Base-by-base conservation (phyloP, 2,888 invertebrate genomes). In the Lapara coniferarum region DNA sequence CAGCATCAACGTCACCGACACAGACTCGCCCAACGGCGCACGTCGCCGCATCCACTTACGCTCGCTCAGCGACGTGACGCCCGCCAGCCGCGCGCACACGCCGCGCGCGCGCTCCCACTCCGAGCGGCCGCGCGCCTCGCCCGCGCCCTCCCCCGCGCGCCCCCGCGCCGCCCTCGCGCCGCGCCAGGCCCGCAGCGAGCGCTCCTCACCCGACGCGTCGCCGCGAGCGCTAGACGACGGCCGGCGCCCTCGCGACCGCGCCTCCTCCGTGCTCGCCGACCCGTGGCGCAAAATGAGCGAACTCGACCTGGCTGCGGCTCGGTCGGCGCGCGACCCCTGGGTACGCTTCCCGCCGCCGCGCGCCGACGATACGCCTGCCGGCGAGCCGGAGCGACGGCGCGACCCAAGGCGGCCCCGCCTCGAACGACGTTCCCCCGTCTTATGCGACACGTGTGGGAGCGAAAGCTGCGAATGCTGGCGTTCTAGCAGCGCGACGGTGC, bases 11-110 rank as follows among this genome's bases (percentile, higher is more conserved):
- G 89, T 94, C 71, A 93, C 92, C 37, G 88, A 91, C 79, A 81
- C 91, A 70, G 88, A 94, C 81, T 90, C 94, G 82, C 82, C 93
- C 76, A 69, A 84, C 79, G 78, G 90, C 83, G 85, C 79, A 74
- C 90, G 91, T 7, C 90, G 90, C n/a, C 91, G 92, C 69, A 79
- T 87, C 63, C 94, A 94, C 84, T 81, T 92, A 85, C 86, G 95
- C 79, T 90, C 91, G 77, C 86, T 90, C 70, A 91, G 93, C 79
- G 91, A 93, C 83, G 91, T 94, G 74, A 92, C 92, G 74, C 90
- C 91, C 67, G 86, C 91, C 77, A 75, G 91, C 80, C 83, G 93
- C 85, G 82, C 88, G 59, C 81, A 78, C 51, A 78, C 85, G 69
- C 84, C 87, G 70, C 92, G 93, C 81, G 86, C 92, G 77, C 86